Percentiles rank a stretch among this genome's conserved stretches.
Conservation (phyloP, 2,888 invertebrate genomes). For the Bruchidius siliquastri region DNA sequence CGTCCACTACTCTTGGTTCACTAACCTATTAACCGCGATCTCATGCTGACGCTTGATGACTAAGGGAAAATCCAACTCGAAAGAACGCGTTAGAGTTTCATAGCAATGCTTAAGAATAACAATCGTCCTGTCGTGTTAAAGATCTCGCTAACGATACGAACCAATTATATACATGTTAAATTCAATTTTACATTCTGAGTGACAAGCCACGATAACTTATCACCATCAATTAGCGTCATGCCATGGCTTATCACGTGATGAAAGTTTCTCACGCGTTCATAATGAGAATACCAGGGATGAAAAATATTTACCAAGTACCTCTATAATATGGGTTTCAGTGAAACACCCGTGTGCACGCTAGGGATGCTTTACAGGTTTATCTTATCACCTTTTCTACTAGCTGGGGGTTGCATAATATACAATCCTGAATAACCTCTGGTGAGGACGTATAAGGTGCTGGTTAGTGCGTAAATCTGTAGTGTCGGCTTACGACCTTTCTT, state of each 20-base stretch:
- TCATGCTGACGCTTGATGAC: neutral
- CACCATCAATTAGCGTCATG: slow-evolving; percentile 7
- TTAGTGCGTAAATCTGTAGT: too few relatives aligned
- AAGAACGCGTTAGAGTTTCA: neutral
- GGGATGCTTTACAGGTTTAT: too few relatives aligned
- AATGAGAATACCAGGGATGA: neutral
- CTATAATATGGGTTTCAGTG: too few relatives aligned
- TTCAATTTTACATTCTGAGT: slow-evolving; percentile 11
- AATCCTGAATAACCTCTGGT: too few relatives aligned
- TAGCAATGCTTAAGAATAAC: neutral
- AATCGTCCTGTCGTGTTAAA: neutral
- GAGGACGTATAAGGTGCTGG: too few relatives aligned
- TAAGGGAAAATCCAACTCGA: neutral
- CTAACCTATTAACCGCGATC: neutral
- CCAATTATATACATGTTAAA: slow-evolving; percentile 13
- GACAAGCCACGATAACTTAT: slow-evolving; percentile 10
- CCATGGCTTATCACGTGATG: slow-evolving; percentile 2
- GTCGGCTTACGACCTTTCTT: too few relatives aligned
- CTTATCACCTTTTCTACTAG: too few relatives aligned
- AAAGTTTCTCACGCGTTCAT: neutral
- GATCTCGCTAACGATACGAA: slow-evolving; percentile 3
- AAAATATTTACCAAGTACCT: neutral
- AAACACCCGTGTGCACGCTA: too few relatives aligned
- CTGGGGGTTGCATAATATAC: too few relatives aligned
- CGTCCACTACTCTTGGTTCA: neutral